A percentile compares a stretch with the other conserved stretches of the same genome.
Conservation (phyloP, 2,797 vertebrate species). For the Acipenser ruthenus region DNA sequence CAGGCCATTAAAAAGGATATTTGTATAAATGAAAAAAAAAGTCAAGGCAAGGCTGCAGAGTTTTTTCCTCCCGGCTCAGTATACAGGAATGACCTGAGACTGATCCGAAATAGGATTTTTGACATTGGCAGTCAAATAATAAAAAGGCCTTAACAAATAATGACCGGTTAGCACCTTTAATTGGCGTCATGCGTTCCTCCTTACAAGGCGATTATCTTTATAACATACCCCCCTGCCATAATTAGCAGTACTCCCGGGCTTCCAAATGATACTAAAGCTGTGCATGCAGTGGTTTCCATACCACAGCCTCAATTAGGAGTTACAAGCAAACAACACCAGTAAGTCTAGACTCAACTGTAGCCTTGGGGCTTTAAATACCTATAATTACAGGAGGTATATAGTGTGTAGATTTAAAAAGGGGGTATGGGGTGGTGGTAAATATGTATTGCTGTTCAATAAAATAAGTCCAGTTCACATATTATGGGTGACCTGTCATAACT, state of each 20-base stretch:
- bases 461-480: constrained; percentile 15
- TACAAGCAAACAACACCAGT: constrained; percentile 36
- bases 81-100: no score
- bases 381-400: constrained; percentile 46
- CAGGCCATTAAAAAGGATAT: no score
- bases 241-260: background rate
- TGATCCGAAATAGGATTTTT: no score
- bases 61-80: no score
- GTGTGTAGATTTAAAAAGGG: constrained; percentile 18
- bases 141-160: background rate
- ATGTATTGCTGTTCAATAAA: constrained; percentile 43
- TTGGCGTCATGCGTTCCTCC: constrained; percentile 23
- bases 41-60: no score
- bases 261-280: background rate
- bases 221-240: background rate
- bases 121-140: no score
- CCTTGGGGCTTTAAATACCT: constrained; percentile 42
- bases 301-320: constrained; percentile 31
- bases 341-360: constrained; percentile 33
- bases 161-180: constrained; percentile 19
- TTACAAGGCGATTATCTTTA: constrained; percentile 12
- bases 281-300: constrained; percentile 21
- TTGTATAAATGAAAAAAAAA: no score
- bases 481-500: no score
- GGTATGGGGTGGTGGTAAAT: constrained; percentile 27